Evolutionary conservation across 2,797 vertebrate species (phyloP).

Genomic region (Sarcoramphus papa): DNA sequence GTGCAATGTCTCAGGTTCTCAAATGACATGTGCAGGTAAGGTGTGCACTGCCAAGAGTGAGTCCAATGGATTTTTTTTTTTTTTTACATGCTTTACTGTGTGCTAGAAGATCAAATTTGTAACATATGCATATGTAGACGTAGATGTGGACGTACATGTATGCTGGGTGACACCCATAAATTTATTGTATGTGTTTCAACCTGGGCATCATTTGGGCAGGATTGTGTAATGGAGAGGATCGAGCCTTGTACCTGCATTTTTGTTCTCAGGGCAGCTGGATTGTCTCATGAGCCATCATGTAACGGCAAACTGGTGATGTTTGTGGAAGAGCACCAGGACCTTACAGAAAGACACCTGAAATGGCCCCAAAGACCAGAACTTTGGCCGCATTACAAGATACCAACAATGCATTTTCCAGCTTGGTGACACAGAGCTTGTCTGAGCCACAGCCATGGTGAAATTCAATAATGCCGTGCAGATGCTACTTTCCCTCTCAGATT

Average conservation of each 20-base stretch:
- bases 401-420: rapidly evolving
- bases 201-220: neutral
- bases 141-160: neutral
- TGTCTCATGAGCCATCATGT: neutral
- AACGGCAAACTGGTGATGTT: neutral
- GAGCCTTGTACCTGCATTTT: neutral
- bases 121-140: neutral
- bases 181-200: neutral
- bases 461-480: neutral
- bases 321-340: neutral
- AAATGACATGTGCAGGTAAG: neutral
- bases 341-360: neutral
- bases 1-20: neutral
- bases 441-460: neutral
- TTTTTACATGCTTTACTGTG: neutral
- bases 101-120: neutral
- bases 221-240: rapidly evolving
- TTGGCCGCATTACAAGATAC: rapidly evolving
- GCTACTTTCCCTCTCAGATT: neutral
- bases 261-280: neutral
- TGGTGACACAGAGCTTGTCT: neutral
- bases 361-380: neutral
- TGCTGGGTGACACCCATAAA: neutral
- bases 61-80: no score
- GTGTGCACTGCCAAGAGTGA: neutral